Evolutionary conservation across 2,113 vertebrate genomes (phyloP).

Genomic region (Prunella fulvescens): DNA sequence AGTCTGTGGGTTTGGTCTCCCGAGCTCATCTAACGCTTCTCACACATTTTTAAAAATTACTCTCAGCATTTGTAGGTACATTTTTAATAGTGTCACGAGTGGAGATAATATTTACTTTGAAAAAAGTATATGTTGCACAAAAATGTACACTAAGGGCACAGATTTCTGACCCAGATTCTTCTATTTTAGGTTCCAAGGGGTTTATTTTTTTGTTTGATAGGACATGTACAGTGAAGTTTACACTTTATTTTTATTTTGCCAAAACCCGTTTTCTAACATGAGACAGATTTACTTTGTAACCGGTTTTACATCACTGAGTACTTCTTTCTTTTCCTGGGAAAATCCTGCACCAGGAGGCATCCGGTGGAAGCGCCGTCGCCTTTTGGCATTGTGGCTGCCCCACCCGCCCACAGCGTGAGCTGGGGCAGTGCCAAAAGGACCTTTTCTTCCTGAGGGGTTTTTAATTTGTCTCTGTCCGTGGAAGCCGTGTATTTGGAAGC

Average conservation of each 20-base stretch:
- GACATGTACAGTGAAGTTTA: constrained; percentile 43
- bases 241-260: constrained; percentile 61
- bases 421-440: background rate
- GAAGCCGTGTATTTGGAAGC: constrained; percentile 87
- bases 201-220: background rate
- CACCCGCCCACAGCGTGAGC: accelerated
- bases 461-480: constrained; percentile 87
- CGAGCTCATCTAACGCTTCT: constrained; percentile 16
- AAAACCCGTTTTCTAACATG: constrained; percentile 59
- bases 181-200: constrained; percentile 23
- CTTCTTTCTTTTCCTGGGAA: constrained; percentile 32
- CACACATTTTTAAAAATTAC: constrained; percentile 13
- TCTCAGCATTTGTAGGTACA: constrained; percentile 50
- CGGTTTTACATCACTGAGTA: constrained; percentile 32
- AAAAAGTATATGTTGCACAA: background rate
- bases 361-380: background rate
- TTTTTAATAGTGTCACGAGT: constrained; percentile 35
- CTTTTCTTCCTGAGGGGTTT: constrained; percentile 73
- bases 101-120: constrained; percentile 27
- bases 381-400: background rate
- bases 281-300: constrained; percentile 56
- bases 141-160: constrained; percentile 45
- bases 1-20: constrained; percentile 26
- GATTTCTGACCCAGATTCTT: constrained; percentile 26
- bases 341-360: background rate